Base-by-base conservation (phyloP, 2,113 vertebrate genomes). In the Bettongia penicillata region DNA sequence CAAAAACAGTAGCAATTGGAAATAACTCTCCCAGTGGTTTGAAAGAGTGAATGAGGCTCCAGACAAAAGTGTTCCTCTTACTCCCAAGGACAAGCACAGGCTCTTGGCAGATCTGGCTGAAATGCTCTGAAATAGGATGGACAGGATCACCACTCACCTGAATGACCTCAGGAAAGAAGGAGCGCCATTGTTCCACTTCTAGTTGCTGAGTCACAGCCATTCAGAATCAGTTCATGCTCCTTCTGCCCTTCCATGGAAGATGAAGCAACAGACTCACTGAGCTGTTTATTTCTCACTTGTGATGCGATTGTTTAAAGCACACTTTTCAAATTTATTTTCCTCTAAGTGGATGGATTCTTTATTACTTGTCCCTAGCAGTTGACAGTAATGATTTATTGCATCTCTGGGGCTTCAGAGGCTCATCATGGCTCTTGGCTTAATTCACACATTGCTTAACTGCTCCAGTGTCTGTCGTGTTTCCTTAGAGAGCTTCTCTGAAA, bases 291-390 rank as follows among this genome's bases (percentile, higher is more conserved):
- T 97, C 93, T 89, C 50, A 95, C 92, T 90, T 77, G 93, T 57
- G 95, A 95, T 97, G 94, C 96, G 96, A 95, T 96, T 96, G 94
- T 97, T 97, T 97, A 96, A 97, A 95, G 89, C 96, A 97, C 24
- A 89, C 92, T 97, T 97, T 97, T 97, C 93, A 96, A 97, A 97
- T 96, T 97, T 24, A 92, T 97, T 97, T 97, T 89, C 95, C 93
- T 92, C 91, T 97, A 97, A 98, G 95, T 97, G 96, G 91, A 98
- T 98, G 97, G 98, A 98, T 89, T 93, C 94, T 97, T 96, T 97
- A 97, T 97, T 97, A 97, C 90, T 96, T 61, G 3, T 95, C 93
- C 96, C 95, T 96, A 95, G 95, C 92, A 97, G 95, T 96, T 97
- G 98, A 96, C 96, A 97, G 95, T 96, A 94, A 97, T 95, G 97